Evolutionary conservation across 92 coral and sea anemone genomes (phyloP).

Genomic region (Porites evermanni): DNA sequence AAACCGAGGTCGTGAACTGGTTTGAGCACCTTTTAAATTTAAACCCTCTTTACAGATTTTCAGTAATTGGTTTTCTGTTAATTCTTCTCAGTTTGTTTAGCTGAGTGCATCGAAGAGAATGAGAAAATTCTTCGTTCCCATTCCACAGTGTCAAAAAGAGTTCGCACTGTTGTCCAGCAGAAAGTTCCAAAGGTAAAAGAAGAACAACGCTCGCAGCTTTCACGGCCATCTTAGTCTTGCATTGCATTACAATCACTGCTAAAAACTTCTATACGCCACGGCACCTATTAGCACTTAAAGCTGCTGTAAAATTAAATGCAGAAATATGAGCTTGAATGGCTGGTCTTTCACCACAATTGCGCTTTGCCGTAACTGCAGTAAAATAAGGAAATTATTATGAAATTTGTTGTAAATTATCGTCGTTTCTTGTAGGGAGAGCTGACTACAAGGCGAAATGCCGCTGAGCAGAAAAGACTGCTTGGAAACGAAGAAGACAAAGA

Average conservation of each 20-base stretch:
- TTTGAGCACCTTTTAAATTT: background rate
- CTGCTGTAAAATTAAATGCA: background rate
- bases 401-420: background rate
- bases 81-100: slow-evolving; percentile 46
- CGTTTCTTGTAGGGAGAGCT: slow-evolving; percentile 16
- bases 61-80: slow-evolving; percentile 28
- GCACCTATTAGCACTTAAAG: background rate
- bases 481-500: slow-evolving; percentile 5
- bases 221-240: slow-evolving; percentile 1
- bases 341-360: background rate
- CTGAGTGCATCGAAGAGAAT: slow-evolving; percentile 56
- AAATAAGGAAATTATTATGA: background rate
- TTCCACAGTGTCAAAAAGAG: slow-evolving; percentile 44
- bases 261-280: background rate
- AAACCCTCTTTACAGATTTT: background rate
- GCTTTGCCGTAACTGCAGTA: background rate
- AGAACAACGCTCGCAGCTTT: slow-evolving; percentile 1
- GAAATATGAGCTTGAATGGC: background rate
- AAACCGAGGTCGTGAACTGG: background rate
- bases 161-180: slow-evolving; percentile 46
- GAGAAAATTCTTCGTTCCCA: slow-evolving; percentile 54
- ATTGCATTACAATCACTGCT: background rate
- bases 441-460: slow-evolving; percentile 12
- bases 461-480: slow-evolving; percentile 15
- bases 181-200: slow-evolving; percentile 43